Evolutionary conservation across 2,888 invertebrate genomes (phyloP), one percentile per base, ranked within the genome.

Genomic region (Steromphala cineraria): DNA sequence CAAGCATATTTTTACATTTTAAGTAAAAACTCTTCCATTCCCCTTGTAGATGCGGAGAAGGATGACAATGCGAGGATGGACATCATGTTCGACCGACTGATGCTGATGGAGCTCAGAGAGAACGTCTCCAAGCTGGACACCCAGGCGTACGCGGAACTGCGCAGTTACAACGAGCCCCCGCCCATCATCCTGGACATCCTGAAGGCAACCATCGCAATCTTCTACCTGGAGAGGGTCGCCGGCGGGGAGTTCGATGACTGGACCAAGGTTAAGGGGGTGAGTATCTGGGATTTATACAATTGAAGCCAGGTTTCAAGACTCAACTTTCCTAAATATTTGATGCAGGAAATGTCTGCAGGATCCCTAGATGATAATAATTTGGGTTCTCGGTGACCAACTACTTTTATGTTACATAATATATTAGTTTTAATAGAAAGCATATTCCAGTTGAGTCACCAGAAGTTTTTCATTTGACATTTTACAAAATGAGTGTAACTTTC

Each of bases 81-180:
- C 82, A 90, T 92, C 75, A 91, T 93, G 90, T 93, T 93, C 87
- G 93, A 93, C 81, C 89, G 92, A 10, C 86, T 93, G 40, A 92
- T 93, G 92, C 85, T 93, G 86, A 87, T 90, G 88, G 93, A 93
- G 80, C 88, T 93, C 62, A 81, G 92, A 24, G 91, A 92, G 80
- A 93, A 93, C 76, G 91, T 93, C 53, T 76, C 86, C 71, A 90
- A 90, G 76, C 85, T 93, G 53, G 92, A 92, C 80, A 87, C 88
- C 4, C 88, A 88, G 74, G 90, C 92, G 0, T 93, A 92, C 78
- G 91, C 92, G n/a, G 92, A 93, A 84, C 87, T 93, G 77, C 89
- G 89, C 78, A 92, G 92, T 80, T 93, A 93, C 84, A 88, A 89
- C 55, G 91, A 91, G 46, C 92, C 92, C 4, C 92, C 92, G 0